Evolutionary conservation across 2,888 invertebrate species (phyloP), one percentile per base, ranked within the genome.

Genomic region (Amiota communis): DNA sequence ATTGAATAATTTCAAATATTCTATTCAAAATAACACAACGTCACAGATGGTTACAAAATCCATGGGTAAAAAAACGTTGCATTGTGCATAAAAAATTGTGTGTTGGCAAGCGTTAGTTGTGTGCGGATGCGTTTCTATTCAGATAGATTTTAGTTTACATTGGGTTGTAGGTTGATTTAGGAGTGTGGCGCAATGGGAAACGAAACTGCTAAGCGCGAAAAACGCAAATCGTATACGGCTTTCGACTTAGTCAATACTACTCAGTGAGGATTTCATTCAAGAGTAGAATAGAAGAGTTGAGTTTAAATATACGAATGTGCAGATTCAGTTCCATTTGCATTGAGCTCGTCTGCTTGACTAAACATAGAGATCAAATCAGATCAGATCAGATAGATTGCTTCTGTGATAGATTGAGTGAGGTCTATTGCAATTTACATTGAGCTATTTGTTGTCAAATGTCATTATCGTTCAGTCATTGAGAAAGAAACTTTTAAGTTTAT

Each of bases 1-100:
- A 6, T 36, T 2, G 36, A 77, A 80, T 81, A 79, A 81, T 81
- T 83, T 79, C 72, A 78, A 79, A 80, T 80, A 79, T 67, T 76
- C 72, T 76, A 77, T 81, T 81, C 79, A 67, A 17, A 72, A 65
- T 57, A 57, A 36, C 57, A 36, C 36, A 36, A 6, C 36, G 36
- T 36, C 36, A 36, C 36, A 36, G 36, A 36, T 36, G 2, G 36
- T 36, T 36, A 6, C 36, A 36, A 36, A n/a, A 36, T 36, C 36
- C 36, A 6, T 36, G 36, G 12, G 12, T 17, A 65, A 48, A 11
- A 48, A 49, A 48, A 49, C 10, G 9, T 48, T 20, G 59, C 59
- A 17, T 59, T 59, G 59, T 59, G 20, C 20, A 59, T 59, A 20
- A 17, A 20, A 12, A 59, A 20, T 20, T 59, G 15, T 59, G 9